Percentiles rank a stretch among this genome's conserved stretches.
Conservation (phyloP, 2,888 invertebrate genomes). For the Sinelater perroti region DNA sequence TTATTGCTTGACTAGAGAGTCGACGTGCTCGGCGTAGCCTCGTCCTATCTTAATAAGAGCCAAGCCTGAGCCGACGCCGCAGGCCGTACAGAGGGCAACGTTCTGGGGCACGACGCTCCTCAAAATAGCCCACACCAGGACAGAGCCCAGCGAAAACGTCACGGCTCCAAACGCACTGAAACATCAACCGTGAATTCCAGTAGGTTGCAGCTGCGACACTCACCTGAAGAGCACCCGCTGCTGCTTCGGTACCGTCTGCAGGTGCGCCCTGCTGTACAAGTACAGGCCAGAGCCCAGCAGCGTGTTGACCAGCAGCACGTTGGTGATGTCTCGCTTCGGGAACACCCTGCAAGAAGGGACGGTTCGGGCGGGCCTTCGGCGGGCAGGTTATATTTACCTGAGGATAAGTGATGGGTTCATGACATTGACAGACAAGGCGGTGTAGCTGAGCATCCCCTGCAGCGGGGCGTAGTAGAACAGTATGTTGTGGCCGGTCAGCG, state of each 20-base stretch:
- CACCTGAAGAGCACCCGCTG: slow-evolving; percentile 75
- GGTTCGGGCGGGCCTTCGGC: neutral
- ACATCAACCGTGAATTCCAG: slow-evolving; percentile 35
- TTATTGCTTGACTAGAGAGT: slow-evolving; percentile 43
- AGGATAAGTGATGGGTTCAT: slow-evolving; percentile 83
- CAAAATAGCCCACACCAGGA: slow-evolving; percentile 87
- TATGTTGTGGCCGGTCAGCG: slow-evolving; percentile 76
- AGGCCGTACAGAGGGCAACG: slow-evolving; percentile 70
- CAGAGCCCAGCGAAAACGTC: slow-evolving; percentile 89
- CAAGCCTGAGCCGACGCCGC: slow-evolving; percentile 76
- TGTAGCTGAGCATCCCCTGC: slow-evolving; percentile 79
- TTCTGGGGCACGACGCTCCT: slow-evolving; percentile 80
- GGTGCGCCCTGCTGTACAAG: slow-evolving; percentile 81
- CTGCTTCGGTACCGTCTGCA: slow-evolving; percentile 70
- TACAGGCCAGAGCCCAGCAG: slow-evolving; percentile 85
- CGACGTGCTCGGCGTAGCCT: slow-evolving; percentile 55
- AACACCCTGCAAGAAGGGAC: slow-evolving; percentile 69
- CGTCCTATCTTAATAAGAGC: slow-evolving; percentile 64
- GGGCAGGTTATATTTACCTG: slow-evolving; percentile 63
- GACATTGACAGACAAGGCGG: slow-evolving; percentile 81
- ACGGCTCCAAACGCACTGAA: slow-evolving; percentile 73
- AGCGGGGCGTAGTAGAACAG: slow-evolving; percentile 79
- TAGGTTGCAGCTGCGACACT: slow-evolving; percentile 10
- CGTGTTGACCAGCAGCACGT: slow-evolving; percentile 81
- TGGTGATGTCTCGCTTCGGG: slow-evolving; percentile 80